A percentile compares a stretch with the other conserved stretches of the same genome.
Conservation (phyloP, 2,888 invertebrate genomes). For the Halocaridina rubra region DNA sequence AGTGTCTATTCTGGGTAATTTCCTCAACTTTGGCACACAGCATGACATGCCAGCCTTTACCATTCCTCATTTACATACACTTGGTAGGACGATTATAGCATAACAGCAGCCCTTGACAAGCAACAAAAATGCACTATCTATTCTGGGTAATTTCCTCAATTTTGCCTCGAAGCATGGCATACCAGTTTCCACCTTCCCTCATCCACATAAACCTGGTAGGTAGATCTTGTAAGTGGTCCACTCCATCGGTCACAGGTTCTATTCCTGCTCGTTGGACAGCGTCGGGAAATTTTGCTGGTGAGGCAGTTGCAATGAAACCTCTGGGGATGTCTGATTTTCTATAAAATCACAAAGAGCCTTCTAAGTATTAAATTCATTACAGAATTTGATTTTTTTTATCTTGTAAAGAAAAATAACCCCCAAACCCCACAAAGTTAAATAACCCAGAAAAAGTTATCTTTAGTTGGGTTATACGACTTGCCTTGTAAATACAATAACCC, state of each 20-base stretch:
- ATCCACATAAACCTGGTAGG: slow-evolving; percentile 29
- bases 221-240: slow-evolving; percentile 11
- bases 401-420: too few relatives aligned
- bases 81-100: slow-evolving; percentile 20
- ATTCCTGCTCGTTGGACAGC: slow-evolving; percentile 38
- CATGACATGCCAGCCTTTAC: slow-evolving; percentile 52
- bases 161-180: slow-evolving; percentile 66
- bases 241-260: slow-evolving; percentile 6
- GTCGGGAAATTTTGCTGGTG: slow-evolving; percentile 62
- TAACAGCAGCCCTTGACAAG: too few relatives aligned
- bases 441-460: too few relatives aligned
- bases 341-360: not conserved
- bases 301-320: slow-evolving; percentile 54
- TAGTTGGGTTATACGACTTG: too few relatives aligned
- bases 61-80: slow-evolving; percentile 33
- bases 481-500: too few relatives aligned
- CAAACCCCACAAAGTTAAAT: too few relatives aligned
- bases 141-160: slow-evolving; percentile 25
- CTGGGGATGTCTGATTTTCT: slow-evolving; percentile 17
- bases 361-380: too few relatives aligned
- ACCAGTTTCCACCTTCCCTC: slow-evolving; percentile 53
- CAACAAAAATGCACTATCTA: not conserved
- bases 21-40: slow-evolving; percentile 66
- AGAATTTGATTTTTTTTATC: too few relatives aligned
- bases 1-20: not conserved